phyloP scores from a whole-genome alignment of 2,888 invertebrate genomes.

The Apamea epomidion region DNA sequence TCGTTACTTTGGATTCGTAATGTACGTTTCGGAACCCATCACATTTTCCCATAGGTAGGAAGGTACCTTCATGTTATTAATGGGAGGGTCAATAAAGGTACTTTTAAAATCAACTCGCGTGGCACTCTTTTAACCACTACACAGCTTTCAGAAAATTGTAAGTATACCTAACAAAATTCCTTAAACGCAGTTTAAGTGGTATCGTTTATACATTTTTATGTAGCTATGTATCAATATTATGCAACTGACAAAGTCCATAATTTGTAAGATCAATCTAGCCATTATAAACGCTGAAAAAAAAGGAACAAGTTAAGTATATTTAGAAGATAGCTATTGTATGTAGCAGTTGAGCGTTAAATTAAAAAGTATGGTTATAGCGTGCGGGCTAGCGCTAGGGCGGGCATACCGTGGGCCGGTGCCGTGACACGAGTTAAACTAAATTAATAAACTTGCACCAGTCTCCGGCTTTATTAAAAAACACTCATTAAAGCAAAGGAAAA shows the following conservation, averaged over 20 bases:
- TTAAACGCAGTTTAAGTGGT: background rate
- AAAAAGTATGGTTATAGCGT: conserved; percentile 80
- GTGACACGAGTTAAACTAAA: conserved; percentile 90
- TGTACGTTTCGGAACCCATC: conserved; percentile 74
- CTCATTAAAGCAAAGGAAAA: conserved; percentile 90
- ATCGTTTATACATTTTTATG: background rate
- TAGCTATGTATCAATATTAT: background rate
- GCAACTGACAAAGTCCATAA: background rate
- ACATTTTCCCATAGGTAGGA: conserved; percentile 57
- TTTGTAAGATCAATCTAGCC: background rate
- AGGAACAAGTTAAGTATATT: background rate
- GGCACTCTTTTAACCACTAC: background rate
- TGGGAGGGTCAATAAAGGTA: background rate
- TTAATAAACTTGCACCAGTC: conserved; percentile 90
- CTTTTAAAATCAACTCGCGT: background rate
- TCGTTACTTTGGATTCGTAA: conserved; percentile 85
- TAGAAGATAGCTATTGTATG: conserved; percentile 37
- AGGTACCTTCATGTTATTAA: conserved; percentile 9
- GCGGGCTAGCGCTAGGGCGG: conserved; percentile 70
- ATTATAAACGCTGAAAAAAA: background rate
- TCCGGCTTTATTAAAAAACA: conserved; percentile 90
- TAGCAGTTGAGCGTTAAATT: conserved; percentile 76
- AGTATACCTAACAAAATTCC: background rate
- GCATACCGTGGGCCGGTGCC: conserved; percentile 69
- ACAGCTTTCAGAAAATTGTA: background rate